These are phyloP conservation scores for Microtus montanus DNA, from an alignment of 2,113 vertebrate genomes.

Conservation along the genomic window DNA sequence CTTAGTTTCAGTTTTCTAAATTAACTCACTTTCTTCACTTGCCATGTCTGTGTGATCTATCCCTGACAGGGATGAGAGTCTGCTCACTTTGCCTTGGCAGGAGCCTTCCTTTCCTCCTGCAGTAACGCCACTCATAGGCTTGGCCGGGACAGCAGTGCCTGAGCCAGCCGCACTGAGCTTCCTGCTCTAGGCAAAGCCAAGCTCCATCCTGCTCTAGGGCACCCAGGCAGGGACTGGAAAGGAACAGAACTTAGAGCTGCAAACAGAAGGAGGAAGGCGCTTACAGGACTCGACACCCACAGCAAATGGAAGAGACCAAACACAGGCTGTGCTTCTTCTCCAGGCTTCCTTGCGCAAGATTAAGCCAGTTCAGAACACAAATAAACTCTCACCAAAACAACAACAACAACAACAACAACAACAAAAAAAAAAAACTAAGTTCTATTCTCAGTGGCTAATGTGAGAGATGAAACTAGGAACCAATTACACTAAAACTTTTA, in stretches of 20 bases:
- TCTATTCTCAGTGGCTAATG: neutral
- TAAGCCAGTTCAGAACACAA: neutral
- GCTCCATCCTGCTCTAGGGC: neutral
- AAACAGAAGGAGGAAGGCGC: neutral
- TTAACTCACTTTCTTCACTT: neutral
- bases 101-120: neutral
- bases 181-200: neutral
- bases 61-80: neutral
- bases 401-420: no score
- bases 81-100: neutral
- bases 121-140: no score
- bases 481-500: neutral
- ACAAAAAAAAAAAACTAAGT: neutral
- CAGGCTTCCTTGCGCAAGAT: neutral
- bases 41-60: neutral
- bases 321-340: neutral
- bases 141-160: no score
- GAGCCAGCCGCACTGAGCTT: neutral
- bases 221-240: neutral
- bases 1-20: neutral
- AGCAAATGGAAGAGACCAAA: neutral
- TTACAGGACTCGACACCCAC: neutral
- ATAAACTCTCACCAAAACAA: no score
- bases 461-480: neutral
- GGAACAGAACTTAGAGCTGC: neutral